These are phyloP conservation scores for Diachasmimorpha longicaudata DNA, from an alignment of 1,140 invertebrate species.

Conservation along the genomic window DNA sequence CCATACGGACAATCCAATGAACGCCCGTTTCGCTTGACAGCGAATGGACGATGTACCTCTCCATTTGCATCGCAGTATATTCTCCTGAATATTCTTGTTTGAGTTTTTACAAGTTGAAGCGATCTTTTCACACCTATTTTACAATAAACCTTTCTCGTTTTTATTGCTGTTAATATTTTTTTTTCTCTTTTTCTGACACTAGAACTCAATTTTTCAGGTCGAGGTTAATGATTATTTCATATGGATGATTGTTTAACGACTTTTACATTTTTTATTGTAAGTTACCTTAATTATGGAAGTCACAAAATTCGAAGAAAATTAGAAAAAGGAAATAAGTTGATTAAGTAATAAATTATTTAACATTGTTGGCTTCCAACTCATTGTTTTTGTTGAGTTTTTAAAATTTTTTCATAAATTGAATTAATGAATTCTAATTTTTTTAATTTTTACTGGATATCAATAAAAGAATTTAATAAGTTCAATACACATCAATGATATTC, in stretches of 20 bases:
- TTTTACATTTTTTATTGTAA: no score
- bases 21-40: conserved; percentile 8
- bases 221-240: neutral
- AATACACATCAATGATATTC: no score
- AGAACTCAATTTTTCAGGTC: neutral
- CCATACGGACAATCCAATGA: neutral
- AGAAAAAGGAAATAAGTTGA: no score
- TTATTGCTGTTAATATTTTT: neutral
- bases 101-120: conserved; percentile 2
- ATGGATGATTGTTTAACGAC: neutral
- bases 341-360: no score
- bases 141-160: neutral
- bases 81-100: neutral
- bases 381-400: no score
- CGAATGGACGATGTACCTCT: neutral
- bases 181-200: neutral
- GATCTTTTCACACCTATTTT: neutral
- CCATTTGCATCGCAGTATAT: neutral
- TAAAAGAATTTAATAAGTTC: no score
- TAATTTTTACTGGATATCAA: no score
- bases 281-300: no score
- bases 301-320: no score
- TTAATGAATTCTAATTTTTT: no score
- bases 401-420: no score
- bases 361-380: no score